Evolutionary conservation across 2,888 invertebrate genomes (phyloP), one percentile per base, ranked within the genome.

Genomic region (Philopedon plagiatum): DNA sequence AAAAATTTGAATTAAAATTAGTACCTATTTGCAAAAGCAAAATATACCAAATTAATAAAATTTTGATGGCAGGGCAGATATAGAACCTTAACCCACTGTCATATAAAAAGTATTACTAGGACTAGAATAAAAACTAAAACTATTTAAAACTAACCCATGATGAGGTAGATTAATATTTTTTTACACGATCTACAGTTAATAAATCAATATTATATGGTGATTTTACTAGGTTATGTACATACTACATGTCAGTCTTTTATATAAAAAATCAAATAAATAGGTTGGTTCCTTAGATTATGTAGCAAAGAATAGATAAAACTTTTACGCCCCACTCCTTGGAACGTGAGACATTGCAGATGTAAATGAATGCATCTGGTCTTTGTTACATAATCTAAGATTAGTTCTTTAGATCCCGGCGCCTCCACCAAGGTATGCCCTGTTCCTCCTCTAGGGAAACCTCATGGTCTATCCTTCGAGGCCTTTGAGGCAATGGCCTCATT

Each of bases 341-440:
- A n/a, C n/a, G n/a, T n/a, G n/a, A n/a, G n/a, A n/a, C n/a, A n/a
- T n/a, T n/a, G n/a, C n/a, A n/a, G n/a, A n/a, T n/a, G n/a, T n/a
- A n/a, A n/a, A n/a, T n/a, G n/a, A n/a, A n/a, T n/a, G n/a, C n/a
- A n/a, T n/a, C n/a, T n/a, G n/a, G n/a, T n/a, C n/a, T n/a, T n/a
- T n/a, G n/a, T n/a, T n/a, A n/a, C n/a, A n/a, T n/a, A n/a, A n/a
- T n/a, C n/a, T n/a, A n/a, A n/a, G n/a, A n/a, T 8, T 51, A 51
- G 15, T 26, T 46, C 26, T 26, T 15, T n/a, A 71, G 37, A 77
- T 85, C 85, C 76, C 84, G 82, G 63, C 86, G 78, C 77, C 86
- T 80, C 86, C 86, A 86, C 86, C 86, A 86, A 0, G 86, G 86
- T 37, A 86, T 83, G 8, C 86, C 86, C 70, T 84, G 85, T 75